Conservation (phyloP, 2,888 invertebrate genomes). For the Pimpla rufipes region DNA sequence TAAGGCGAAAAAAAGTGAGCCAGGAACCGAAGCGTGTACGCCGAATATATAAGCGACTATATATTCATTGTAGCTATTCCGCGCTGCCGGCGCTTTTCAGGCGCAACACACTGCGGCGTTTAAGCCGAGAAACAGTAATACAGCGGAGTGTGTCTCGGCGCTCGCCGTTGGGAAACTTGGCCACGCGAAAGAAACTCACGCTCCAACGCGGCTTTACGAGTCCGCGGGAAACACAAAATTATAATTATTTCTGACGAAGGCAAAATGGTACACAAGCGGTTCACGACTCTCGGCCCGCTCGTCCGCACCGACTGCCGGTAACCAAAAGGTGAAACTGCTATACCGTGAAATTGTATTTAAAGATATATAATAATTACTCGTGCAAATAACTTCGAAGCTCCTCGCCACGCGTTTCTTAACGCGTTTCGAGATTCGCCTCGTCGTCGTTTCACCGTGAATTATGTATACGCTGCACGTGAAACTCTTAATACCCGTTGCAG, state of each 20-base stretch:
- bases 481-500: too few relatives aligned
- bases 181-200: constrained; percentile 54
- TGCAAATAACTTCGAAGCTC: constrained; percentile 18
- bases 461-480: too few relatives aligned
- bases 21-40: constrained; percentile 1
- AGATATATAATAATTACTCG: constrained; percentile 19
- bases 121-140: neutral
- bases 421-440: neutral
- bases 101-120: neutral
- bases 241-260: constrained; percentile 49
- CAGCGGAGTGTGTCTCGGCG: neutral
- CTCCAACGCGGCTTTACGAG: constrained; percentile 52
- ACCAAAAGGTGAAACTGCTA: constrained; percentile 31
- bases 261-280: constrained; percentile 9
- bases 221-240: constrained; percentile 46
- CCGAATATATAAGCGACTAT: constrained; percentile 2
- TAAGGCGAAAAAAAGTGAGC: neutral
- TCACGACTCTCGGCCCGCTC: constrained; percentile 19
- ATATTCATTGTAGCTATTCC: constrained; percentile 5
- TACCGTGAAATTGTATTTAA: constrained; percentile 6
- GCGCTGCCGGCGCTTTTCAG: neutral
- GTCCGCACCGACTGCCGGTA: constrained; percentile 24
- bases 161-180: constrained; percentile 30
- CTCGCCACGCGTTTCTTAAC: neutral
- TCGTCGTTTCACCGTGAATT: neutral